Percentiles rank a stretch among this genome's conserved stretches.
Conservation (phyloP, 2,888 invertebrate species). For the Xestobium rufovillosum region DNA sequence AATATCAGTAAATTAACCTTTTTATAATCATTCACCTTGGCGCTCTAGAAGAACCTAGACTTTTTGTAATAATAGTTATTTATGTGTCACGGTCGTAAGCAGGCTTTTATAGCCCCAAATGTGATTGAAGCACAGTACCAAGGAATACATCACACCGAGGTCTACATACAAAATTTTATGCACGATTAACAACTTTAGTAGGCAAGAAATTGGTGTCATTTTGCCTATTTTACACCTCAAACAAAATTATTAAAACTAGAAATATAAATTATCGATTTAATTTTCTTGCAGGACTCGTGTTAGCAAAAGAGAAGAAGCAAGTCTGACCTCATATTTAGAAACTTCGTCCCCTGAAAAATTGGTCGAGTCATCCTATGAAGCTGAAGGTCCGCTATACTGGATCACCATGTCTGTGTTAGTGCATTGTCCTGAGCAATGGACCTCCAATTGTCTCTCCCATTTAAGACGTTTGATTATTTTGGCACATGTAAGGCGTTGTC, state of each 20-base stretch:
- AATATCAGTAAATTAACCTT: too few relatives aligned
- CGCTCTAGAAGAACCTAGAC: too few relatives aligned
- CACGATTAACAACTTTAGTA: too few relatives aligned
- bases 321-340: conserved; percentile 65
- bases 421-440: conserved; percentile 73
- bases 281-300: conserved; percentile 57
- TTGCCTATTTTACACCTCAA: neutral
- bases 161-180: too few relatives aligned
- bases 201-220: too few relatives aligned
- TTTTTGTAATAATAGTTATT: too few relatives aligned
- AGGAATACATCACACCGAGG: too few relatives aligned
- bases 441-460: conserved; percentile 59
- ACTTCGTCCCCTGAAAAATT: conserved; percentile 54
- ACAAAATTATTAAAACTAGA: neutral
- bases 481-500: conserved; percentile 66
- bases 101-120: too few relatives aligned
- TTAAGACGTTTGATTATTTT: conserved; percentile 68
- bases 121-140: too few relatives aligned
- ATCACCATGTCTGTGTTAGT: conserved; percentile 72
- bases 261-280: conserved; percentile 4
- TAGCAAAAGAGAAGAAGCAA: conserved; percentile 69
- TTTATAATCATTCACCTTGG: too few relatives aligned
- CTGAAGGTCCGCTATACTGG: conserved; percentile 90
- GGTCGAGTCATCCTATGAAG: conserved; percentile 79
- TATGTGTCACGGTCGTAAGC: too few relatives aligned